Base-by-base conservation (phyloP, 2,797 vertebrate species). In the Pygocentrus nattereri region DNA sequence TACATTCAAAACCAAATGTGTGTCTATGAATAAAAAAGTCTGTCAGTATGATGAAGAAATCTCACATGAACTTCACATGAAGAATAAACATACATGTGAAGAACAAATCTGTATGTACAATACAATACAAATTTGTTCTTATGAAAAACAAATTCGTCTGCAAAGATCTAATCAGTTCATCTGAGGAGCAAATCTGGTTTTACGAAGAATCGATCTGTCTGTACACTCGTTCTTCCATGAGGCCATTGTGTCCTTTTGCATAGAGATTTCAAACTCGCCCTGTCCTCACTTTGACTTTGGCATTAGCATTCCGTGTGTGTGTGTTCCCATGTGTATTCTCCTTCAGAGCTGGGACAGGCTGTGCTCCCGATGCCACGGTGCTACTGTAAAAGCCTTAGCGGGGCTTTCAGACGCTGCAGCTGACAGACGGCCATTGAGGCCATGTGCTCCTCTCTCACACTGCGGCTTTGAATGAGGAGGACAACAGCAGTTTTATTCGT, bases 301-400 rank as follows among this genome's bases (percentile, higher is more conserved):
- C 71, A 81, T 87, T 82, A 82, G 68, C 79, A 85, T 87, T 82
- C 68, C 13, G 12, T 47, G 56, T 49, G 65, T 64, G 80, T 61
- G 79, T 69, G 44, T n/a, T 81, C 75, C 47, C 62, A 11, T 71
- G 79, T 81, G 86, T 77, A 76, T 79, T 85, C 76, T 78, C 77
- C 80, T 83, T 84, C 73, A 85, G 84, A 54, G 52, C 21, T 25
- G 59, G 50, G 59, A 82, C 81, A 85, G 81, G n/a, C 44, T 59
- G 68, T 65, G 67, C 80, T 68, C 78, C 54, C 30, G 38, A 67
- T 76, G 67, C 65, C 80, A 75, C 47, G 70, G 75, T 44, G n/a
- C 76, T 54, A 62, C 68, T 77, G 77, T 85, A 77, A 65, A 68
- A 77, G 44, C 54, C 61, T 15, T 27, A 81, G 52, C 16, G 19